Base-by-base conservation (phyloP, 2,797 vertebrate genomes). In the Myoxocephalus aenaeus region DNA sequence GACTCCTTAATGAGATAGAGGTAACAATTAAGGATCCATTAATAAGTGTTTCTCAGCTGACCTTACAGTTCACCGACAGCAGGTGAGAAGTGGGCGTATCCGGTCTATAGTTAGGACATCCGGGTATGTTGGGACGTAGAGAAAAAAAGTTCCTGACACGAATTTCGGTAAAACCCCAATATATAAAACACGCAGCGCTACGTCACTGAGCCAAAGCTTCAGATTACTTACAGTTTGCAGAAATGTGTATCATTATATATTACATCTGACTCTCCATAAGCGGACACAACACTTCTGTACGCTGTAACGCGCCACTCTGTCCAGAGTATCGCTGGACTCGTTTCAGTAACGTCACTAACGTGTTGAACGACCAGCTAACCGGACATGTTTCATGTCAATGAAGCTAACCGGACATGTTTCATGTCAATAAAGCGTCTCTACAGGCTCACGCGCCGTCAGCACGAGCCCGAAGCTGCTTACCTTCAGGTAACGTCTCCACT, bases 401-500 rank as follows among this genome's bases (percentile, higher is more conserved):
- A 27, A 27, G 25, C 25, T 27, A 27, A 27, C 25, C 25, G 25
- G 25, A 27, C 25, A 27, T 27, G 25, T 27, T 27, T 27, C 25
- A 15, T 34, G 15, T 17, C 0, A 0, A 29, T 8, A 0, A 22
- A 1, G 15, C 18, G 48, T 12, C 0, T 77, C 44, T 1, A 20
- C 4, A 3, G 8, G 11, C 7, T 36, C 17, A 20, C 20, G 3
- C 8, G 3, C 13, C 7, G 1, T 8, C 3, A 13, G 5, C 13
- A n/a, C 10, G 12, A 44, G 2, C 0, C 10, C n/a, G 5, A 0
- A 2, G 9, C 2, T 0, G 10, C 91, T 79, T 67, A 93, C 91
- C 92, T 90, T 56, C n/a, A 7, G 15, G 3, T 32, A 79, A 86
- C 63, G 70, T 81, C 65, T 75, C 29, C 54, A 70, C 15, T 73